Evolutionary conservation across 2,888 invertebrate genomes (phyloP).

Genomic region (Trissoscelio sp.): DNA sequence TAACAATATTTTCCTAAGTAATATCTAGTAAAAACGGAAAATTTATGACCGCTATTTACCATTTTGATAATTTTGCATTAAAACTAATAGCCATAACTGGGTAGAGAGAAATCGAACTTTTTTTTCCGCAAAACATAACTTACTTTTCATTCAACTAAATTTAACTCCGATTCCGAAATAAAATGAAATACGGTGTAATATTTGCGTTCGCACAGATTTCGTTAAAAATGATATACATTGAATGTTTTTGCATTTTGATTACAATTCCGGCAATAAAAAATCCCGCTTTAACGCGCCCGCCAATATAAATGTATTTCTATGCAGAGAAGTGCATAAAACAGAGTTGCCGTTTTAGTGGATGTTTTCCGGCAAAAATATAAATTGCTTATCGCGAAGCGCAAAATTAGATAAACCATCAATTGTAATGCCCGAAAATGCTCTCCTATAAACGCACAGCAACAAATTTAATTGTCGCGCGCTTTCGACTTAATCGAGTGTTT

Average conservation of each 20-base stretch:
- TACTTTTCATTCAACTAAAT: conserved; percentile 13
- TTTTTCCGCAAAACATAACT: background rate
- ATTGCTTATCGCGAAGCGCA: conserved; percentile 39
- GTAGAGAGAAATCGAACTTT: background rate
- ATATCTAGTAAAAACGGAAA: conserved; percentile 35
- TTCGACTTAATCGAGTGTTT: conserved; percentile 27
- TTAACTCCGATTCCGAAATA: conserved; percentile 37
- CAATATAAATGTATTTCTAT: conserved; percentile 34
- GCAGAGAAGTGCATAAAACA: conserved; percentile 31
- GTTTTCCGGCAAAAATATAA: conserved; percentile 39
- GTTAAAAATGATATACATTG: conserved; percentile 58
- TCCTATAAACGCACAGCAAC: background rate
- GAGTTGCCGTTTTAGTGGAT: conserved; percentile 9
- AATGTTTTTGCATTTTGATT: conserved; percentile 61
- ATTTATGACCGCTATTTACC: conserved; percentile 39
- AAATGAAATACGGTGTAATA: conserved; percentile 42
- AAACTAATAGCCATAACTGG: conserved; percentile 22
- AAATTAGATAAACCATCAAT: conserved; percentile 49
- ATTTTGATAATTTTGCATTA: conserved; percentile 51
- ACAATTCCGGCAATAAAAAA: conserved; percentile 60
- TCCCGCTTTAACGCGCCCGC: conserved; percentile 37
- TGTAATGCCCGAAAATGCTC: conserved; percentile 33
- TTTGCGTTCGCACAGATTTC: conserved; percentile 23
- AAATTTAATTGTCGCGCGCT: conserved; percentile 42
- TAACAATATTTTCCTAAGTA: conserved; percentile 26